Evolutionary conservation across 2,797 vertebrate genomes (phyloP).

Genomic region (Enteromius treurensis): DNA sequence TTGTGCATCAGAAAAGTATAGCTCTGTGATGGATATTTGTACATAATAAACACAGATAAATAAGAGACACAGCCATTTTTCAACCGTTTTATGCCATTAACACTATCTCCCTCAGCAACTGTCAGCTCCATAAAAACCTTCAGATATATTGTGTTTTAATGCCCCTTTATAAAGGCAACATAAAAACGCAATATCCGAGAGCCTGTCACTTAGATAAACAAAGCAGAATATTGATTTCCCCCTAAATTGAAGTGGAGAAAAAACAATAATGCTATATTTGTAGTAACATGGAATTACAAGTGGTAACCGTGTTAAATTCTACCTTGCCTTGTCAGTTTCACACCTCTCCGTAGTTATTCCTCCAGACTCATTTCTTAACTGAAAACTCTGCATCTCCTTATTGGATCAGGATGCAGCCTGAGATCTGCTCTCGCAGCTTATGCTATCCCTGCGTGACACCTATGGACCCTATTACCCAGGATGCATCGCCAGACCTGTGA

Average conservation of each 20-base stretch:
- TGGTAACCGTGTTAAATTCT: constrained; percentile 76
- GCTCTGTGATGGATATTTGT: constrained; percentile 79
- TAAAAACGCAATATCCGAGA: constrained; percentile 84
- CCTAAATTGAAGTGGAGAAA: constrained; percentile 78
- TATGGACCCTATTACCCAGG: constrained; percentile 52
- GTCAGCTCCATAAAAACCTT: constrained; percentile 80
- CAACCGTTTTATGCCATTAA: constrained; percentile 81
- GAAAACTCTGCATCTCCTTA: constrained; percentile 55
- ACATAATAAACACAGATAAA: constrained; percentile 73
- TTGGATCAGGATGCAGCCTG: constrained; percentile 32
- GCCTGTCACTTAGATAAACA: constrained; percentile 85
- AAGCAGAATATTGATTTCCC: constrained; percentile 85
- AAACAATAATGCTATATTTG: constrained; percentile 84
- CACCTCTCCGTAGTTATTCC: constrained; percentile 72
- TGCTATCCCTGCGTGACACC: constrained; percentile 45
- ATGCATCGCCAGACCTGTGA: constrained; percentile 53
- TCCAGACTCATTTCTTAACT: constrained; percentile 59
- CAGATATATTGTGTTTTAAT: constrained; percentile 85
- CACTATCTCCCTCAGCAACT: constrained; percentile 74
- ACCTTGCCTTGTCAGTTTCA: constrained; percentile 77
- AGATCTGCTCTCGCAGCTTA: constrained; percentile 30
- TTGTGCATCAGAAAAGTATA: constrained; percentile 72
- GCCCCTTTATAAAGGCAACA: constrained; percentile 82
- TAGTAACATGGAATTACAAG: constrained; percentile 83
- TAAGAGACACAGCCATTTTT: constrained; percentile 72